A percentile compares a stretch with the other conserved stretches of the same genome.
These are phyloP conservation scores for Acyrthosiphon pisum DNA, from an alignment of 1,140 invertebrate species.

Conservation along the genomic window DNA sequence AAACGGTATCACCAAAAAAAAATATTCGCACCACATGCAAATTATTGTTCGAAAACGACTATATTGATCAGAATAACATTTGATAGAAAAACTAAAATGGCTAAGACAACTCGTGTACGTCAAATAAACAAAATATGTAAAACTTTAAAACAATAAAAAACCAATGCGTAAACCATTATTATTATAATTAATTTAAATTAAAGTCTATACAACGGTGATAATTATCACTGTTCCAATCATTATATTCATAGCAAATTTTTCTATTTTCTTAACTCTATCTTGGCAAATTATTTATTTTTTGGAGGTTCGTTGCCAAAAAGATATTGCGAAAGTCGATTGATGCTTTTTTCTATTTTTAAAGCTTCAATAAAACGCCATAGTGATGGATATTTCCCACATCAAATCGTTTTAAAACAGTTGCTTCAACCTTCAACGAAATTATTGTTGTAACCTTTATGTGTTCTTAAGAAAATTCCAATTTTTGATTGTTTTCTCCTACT, in stretches of 20 bases:
- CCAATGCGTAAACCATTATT: too few relatives aligned
- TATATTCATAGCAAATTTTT: neutral
- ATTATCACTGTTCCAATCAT: neutral
- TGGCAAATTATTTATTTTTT: neutral
- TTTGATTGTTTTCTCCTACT: neutral
- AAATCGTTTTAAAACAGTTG: neutral
- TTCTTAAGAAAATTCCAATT: neutral
- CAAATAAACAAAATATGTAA: too few relatives aligned
- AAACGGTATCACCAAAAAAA: too few relatives aligned
- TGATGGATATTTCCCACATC: neutral
- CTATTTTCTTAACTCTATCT: neutral
- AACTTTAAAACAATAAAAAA: too few relatives aligned
- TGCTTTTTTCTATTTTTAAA: neutral
- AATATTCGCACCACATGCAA: too few relatives aligned
- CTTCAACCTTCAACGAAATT: neutral
- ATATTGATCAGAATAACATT: too few relatives aligned
- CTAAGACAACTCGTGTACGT: too few relatives aligned
- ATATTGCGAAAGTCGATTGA: neutral
- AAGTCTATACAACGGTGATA: too few relatives aligned
- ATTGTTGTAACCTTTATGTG: neutral
- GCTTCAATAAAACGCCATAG: neutral
- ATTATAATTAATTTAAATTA: too few relatives aligned
- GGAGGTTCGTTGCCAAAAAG: neutral
- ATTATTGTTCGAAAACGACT: too few relatives aligned
- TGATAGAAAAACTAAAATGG: too few relatives aligned